These are phyloP conservation scores for Phyllotreta cruciferae DNA, from an alignment of 2,888 invertebrate species.

Conservation along the genomic window DNA sequence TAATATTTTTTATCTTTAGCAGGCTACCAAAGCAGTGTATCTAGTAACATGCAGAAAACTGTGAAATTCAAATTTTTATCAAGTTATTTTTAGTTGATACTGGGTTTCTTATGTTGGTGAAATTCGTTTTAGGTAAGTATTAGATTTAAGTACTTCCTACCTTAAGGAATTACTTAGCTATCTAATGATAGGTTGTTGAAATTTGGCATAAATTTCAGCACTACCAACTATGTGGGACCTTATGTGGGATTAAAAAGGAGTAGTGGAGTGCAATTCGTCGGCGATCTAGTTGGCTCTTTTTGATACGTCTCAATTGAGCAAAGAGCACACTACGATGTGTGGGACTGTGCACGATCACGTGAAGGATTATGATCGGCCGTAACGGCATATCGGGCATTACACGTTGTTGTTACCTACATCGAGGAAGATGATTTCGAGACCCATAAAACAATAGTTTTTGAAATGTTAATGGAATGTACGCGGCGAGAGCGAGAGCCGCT, in stretches of 20 bases:
- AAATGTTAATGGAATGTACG: conserved; percentile 42
- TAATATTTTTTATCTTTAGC: too few relatives aligned
- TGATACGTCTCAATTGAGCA: conserved; percentile 48
- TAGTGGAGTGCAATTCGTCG: neutral
- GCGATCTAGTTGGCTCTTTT: conserved; percentile 34
- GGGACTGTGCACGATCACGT: conserved; percentile 47
- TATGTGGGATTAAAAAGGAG: too few relatives aligned
- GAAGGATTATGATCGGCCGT: conserved; percentile 47
- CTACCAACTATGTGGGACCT: neutral
- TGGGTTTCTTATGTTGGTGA: too few relatives aligned
- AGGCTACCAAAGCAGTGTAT: too few relatives aligned
- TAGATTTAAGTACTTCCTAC: too few relatives aligned
- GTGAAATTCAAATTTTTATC: too few relatives aligned
- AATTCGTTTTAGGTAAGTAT: too few relatives aligned
- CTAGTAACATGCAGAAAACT: too few relatives aligned
- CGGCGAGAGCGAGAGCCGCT: conserved; percentile 10
- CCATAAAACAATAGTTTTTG: conserved; percentile 47
- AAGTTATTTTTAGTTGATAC: too few relatives aligned
- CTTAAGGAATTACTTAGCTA: too few relatives aligned
- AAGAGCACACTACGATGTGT: conserved; percentile 43
- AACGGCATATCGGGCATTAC: conserved; percentile 39
- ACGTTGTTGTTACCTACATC: conserved; percentile 45
- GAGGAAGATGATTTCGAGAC: conserved; percentile 44
- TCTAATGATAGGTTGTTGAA: too few relatives aligned
- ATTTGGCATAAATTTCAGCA: too few relatives aligned